Evolutionary conservation across 2,888 invertebrate species (phyloP).

Genomic region (Exocentrus adspersus): DNA sequence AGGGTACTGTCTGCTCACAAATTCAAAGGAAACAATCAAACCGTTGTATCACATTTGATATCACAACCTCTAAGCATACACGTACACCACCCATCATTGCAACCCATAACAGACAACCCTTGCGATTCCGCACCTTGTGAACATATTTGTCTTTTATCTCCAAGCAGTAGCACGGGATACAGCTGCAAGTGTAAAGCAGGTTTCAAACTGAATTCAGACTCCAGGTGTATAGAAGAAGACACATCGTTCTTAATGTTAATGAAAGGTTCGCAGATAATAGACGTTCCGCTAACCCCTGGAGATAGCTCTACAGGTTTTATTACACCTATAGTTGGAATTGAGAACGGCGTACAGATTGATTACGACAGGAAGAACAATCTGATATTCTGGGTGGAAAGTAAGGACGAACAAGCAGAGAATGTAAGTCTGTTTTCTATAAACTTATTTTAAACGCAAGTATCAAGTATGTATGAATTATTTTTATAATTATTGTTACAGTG

Average conservation of each 20-base stretch:
- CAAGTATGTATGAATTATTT: neutral
- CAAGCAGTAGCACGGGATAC: constrained; percentile 74
- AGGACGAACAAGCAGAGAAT: constrained; percentile 78
- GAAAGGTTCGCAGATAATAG: constrained; percentile 89
- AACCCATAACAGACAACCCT: constrained; percentile 82
- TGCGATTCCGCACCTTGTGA: constrained; percentile 81
- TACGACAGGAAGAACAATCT: constrained; percentile 87
- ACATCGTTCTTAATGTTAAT: constrained; percentile 90
- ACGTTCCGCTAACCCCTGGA: constrained; percentile 79
- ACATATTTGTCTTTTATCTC: constrained; percentile 92
- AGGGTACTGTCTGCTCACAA: constrained; percentile 91
- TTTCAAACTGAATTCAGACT: constrained; percentile 73
- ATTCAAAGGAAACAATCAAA: constrained; percentile 87
- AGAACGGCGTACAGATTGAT: constrained; percentile 89
- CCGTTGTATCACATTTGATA: constrained; percentile 92
- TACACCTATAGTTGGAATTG: constrained; percentile 88
- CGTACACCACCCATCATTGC: constrained; percentile 93
- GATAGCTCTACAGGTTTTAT: constrained; percentile 82
- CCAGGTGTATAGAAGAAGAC: constrained; percentile 85
- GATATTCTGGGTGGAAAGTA: constrained; percentile 88
- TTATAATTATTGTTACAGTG: constrained; percentile 66
- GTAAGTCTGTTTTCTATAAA: no score
- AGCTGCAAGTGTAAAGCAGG: constrained; percentile 94
- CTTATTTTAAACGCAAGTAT: no score
- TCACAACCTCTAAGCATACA: constrained; percentile 95